These are phyloP conservation scores for Lepisosteus osseus DNA, from an alignment of 2,113 vertebrate species.

Conservation along the genomic window DNA sequence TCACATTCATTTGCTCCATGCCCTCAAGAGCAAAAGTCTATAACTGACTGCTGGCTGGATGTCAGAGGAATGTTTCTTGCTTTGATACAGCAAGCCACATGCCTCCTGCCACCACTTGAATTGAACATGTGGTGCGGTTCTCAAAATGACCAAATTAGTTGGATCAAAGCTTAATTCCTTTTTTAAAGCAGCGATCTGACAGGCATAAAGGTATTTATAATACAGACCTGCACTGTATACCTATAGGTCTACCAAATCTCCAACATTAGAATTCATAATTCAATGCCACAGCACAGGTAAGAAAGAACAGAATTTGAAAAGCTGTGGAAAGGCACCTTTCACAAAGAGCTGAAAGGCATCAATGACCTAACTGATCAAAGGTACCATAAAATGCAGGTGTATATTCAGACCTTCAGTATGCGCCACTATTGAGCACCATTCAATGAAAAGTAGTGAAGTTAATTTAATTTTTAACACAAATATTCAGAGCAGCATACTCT, in stretches of 20 bases:
- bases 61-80: slow-evolving; percentile 64
- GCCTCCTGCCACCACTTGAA: slow-evolving; percentile 56
- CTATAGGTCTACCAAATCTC: neutral
- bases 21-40: slow-evolving; percentile 54
- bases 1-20: slow-evolving; percentile 41
- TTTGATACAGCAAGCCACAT: slow-evolving; percentile 61
- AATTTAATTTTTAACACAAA: too few relatives aligned
- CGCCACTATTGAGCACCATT: too few relatives aligned
- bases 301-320: too few relatives aligned
- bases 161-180: slow-evolving; percentile 53
- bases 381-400: too few relatives aligned
- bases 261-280: too few relatives aligned
- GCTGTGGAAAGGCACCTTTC: too few relatives aligned
- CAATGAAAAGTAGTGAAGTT: too few relatives aligned
- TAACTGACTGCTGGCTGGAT: slow-evolving; percentile 65
- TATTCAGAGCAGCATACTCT: too few relatives aligned
- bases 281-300: too few relatives aligned
- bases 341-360: too few relatives aligned
- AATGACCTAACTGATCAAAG: too few relatives aligned
- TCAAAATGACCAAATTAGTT: slow-evolving; percentile 59
- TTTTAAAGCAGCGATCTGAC: slow-evolving; percentile 49
- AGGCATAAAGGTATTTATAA: slow-evolving; percentile 35
- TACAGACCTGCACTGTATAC: slow-evolving; percentile 31
- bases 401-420: too few relatives aligned
- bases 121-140: slow-evolving; percentile 56